A percentile compares a stretch with the other conserved stretches of the same genome.
These are phyloP conservation scores for Monoplex corrugatus DNA, from an alignment of 2,888 invertebrate genomes.

Conservation along the genomic window DNA sequence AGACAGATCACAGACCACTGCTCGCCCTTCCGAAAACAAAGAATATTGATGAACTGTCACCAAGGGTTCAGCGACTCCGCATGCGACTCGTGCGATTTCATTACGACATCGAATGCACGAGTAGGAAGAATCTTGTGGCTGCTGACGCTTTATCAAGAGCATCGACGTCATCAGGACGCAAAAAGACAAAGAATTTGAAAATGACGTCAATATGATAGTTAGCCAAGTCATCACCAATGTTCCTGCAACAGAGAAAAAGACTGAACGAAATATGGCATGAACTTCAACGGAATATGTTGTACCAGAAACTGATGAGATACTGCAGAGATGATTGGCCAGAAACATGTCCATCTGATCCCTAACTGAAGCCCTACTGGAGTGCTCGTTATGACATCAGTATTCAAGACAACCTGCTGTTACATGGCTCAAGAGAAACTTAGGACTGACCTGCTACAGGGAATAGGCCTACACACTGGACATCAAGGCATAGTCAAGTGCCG, in stretches of 20 bases:
- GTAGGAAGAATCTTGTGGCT: slow-evolving; percentile 18
- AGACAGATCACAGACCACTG: background rate
- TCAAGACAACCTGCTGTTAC: slow-evolving; percentile 16
- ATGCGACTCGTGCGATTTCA: slow-evolving; percentile 32
- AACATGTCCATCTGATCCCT: slow-evolving; percentile 10
- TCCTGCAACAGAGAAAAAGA: slow-evolving; percentile 29
- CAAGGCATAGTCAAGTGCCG: slow-evolving; percentile 45
- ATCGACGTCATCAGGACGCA: background rate
- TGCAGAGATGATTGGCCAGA: slow-evolving; percentile 32
- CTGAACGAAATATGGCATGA: slow-evolving; percentile 8
- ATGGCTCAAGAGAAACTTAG: background rate
- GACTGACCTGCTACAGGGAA: slow-evolving; percentile 14
- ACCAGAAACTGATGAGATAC: background rate
- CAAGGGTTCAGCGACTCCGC: slow-evolving; percentile 36
- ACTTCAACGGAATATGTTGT: background rate
- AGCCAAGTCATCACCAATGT: background rate
- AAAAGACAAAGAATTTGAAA: slow-evolving; percentile 1
- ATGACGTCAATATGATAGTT: background rate
- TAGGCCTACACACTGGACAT: slow-evolving; percentile 40
- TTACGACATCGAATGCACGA: slow-evolving; percentile 22
- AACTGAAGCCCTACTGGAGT: slow-evolving; percentile 15
- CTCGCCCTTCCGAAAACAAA: background rate
- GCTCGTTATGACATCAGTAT: background rate
- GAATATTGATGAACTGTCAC: background rate
- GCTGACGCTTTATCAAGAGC: slow-evolving; percentile 19